Conservation (phyloP, 1,140 invertebrate genomes). For the Drosophila cardini region DNA sequence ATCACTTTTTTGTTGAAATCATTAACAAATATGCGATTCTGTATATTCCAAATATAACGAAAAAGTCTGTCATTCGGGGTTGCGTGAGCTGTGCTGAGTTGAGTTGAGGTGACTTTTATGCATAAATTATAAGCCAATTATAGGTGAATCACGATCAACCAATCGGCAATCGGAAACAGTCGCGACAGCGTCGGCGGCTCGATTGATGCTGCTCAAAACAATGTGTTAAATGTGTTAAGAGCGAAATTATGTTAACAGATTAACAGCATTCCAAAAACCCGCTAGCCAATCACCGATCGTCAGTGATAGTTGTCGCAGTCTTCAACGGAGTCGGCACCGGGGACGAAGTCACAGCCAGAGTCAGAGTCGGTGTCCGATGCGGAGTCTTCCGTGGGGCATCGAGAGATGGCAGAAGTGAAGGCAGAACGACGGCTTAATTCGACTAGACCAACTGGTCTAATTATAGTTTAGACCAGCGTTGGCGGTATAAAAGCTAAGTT, state of each 20-base stretch:
- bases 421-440: constrained; percentile 58
- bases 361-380: background rate
- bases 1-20: constrained; percentile 81
- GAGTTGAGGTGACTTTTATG: constrained; percentile 50
- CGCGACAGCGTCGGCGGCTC: constrained; percentile 51
- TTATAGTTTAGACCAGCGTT: constrained; percentile 56
- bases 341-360: constrained; percentile 9
- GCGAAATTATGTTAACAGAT: constrained; percentile 83
- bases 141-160: constrained; percentile 74
- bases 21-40: constrained; percentile 81
- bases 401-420: constrained; percentile 44
- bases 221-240: constrained; percentile 84
- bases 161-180: constrained; percentile 56
- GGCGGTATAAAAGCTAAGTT: constrained; percentile 78
- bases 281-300: constrained; percentile 57
- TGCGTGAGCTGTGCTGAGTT: constrained; percentile 43
- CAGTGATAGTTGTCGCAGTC: constrained; percentile 33
- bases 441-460: constrained; percentile 72
- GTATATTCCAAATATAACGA: constrained; percentile 66
- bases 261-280: constrained; percentile 75
- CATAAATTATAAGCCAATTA: constrained; percentile 83
- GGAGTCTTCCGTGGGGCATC: constrained; percentile 4
- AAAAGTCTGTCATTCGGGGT: constrained; percentile 53
- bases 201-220: constrained; percentile 76
- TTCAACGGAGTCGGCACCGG: constrained; percentile 7